Conservation (phyloP, 2,888 invertebrate genomes). For the Pelosia muscerda region DNA sequence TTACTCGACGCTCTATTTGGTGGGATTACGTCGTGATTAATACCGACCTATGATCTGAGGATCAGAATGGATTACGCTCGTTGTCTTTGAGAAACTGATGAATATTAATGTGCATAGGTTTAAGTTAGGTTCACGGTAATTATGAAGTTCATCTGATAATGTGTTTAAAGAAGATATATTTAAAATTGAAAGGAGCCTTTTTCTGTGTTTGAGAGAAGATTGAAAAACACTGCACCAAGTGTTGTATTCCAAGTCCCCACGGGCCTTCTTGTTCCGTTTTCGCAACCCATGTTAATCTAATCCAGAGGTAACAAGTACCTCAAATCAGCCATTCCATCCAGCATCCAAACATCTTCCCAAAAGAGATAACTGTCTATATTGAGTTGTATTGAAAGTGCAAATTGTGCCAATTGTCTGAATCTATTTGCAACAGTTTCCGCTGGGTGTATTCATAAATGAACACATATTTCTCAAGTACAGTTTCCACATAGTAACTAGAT, state of each 20-base stretch:
- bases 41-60: constrained; percentile 62
- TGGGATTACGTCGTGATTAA: constrained; percentile 74
- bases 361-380: background rate
- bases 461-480: constrained; percentile 11
- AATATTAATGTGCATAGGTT: constrained; percentile 56
- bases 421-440: background rate
- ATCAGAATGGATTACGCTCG: constrained; percentile 59
- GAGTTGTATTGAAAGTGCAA: background rate
- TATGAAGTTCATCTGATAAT: constrained; percentile 29
- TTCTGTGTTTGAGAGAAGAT: background rate
- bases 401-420: background rate
- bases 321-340: too few species aligned
- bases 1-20: constrained; percentile 67
- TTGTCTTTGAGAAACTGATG: constrained; percentile 63
- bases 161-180: background rate
- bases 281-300: too few species aligned
- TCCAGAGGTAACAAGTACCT: too few species aligned
- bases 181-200: background rate
- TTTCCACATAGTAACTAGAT: constrained; percentile 14
- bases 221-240: background rate
- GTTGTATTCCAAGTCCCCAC: background rate
- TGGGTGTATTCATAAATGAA: too few species aligned
- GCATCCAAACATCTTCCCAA: too few species aligned
- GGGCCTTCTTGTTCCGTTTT: too few species aligned
- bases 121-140: constrained; percentile 45